phyloP scores from a whole-genome alignment of 2,797 vertebrate genomes.

The Trematomus bernacchii region DNA sequence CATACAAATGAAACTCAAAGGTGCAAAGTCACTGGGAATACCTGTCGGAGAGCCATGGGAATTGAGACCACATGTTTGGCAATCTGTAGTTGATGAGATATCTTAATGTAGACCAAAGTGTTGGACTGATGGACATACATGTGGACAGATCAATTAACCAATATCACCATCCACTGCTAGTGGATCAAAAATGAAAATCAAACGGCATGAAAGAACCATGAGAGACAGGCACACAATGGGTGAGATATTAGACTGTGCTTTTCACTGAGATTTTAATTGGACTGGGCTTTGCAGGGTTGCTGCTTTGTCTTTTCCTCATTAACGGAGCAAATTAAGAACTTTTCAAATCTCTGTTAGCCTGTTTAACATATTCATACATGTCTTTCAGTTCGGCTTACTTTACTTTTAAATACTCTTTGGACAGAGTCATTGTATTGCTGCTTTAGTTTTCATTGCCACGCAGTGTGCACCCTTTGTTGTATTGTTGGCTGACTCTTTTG shows the following conservation, averaged over 20 bases:
- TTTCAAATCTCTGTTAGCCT: constrained; percentile 68
- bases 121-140: constrained; percentile 28
- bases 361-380: constrained; percentile 65
- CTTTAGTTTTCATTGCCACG: constrained; percentile 63
- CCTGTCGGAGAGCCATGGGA: not conserved
- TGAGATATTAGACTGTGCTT: constrained; percentile 44
- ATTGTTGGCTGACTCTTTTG: constrained; percentile 59
- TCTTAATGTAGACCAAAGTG: constrained; percentile 24
- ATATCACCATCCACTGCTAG: not conserved
- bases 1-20: not conserved
- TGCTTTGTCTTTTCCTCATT: constrained; percentile 73
- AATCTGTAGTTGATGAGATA: constrained; percentile 3
- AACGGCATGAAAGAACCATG: constrained; percentile 36
- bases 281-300: constrained; percentile 60
- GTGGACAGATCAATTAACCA: constrained; percentile 31
- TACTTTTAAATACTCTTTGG: constrained; percentile 75
- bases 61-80: not conserved
- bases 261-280: constrained; percentile 72
- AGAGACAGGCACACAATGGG: constrained; percentile 36
- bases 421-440: constrained; percentile 64
- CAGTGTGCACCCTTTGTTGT: constrained; percentile 62
- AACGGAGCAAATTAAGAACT: constrained; percentile 73
- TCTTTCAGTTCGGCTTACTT: constrained; percentile 51
- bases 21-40: not conserved
- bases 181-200: constrained; percentile 31